Evolutionary conservation across 2,797 vertebrate species (phyloP).

Genomic region (Cyclopterus lumpus): DNA sequence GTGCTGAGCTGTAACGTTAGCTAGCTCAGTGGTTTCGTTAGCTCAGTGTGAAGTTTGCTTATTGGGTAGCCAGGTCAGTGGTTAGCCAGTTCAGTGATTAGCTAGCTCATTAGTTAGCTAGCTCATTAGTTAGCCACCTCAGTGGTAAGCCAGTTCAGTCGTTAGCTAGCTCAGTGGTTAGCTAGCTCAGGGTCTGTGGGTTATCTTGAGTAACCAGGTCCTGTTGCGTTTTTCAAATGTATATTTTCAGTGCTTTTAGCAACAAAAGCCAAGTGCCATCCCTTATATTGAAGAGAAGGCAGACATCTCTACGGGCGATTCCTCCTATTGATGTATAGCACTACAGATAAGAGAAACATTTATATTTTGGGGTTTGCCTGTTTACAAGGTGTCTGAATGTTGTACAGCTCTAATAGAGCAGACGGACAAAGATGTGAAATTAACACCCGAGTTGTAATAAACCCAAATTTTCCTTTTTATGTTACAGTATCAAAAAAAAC

Average conservation of each 20-base stretch:
- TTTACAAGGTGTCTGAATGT: not conserved
- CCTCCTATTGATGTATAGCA: not conserved
- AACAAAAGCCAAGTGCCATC: not conserved
- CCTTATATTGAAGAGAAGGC: not conserved
- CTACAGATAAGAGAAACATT: no score
- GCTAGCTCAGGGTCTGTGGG: no score
- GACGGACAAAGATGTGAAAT: slow-evolving; percentile 5
- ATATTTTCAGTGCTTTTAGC: no score
- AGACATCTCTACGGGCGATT: not conserved
- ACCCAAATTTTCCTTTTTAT: slow-evolving; percentile 1
- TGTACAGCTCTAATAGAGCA: not conserved
- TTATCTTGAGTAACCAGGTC: no score
- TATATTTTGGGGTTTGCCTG: not conserved
- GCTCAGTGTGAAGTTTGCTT: not conserved
- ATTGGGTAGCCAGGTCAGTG: not conserved
- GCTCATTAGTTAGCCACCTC: not conserved
- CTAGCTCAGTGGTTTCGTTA: no score
- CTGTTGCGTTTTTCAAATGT: no score
- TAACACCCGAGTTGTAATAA: slow-evolving; percentile 1
- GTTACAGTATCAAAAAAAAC: slow-evolving; percentile 10
- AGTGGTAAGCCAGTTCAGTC: no score
- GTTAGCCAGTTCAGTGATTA: not conserved
- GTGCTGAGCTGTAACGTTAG: not conserved
- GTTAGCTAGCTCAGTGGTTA: not conserved
- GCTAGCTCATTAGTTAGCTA: not conserved